These are phyloP conservation scores for Pelecanoides urinatrix DNA, from an alignment of 2,113 vertebrate species.

Conservation along the genomic window DNA sequence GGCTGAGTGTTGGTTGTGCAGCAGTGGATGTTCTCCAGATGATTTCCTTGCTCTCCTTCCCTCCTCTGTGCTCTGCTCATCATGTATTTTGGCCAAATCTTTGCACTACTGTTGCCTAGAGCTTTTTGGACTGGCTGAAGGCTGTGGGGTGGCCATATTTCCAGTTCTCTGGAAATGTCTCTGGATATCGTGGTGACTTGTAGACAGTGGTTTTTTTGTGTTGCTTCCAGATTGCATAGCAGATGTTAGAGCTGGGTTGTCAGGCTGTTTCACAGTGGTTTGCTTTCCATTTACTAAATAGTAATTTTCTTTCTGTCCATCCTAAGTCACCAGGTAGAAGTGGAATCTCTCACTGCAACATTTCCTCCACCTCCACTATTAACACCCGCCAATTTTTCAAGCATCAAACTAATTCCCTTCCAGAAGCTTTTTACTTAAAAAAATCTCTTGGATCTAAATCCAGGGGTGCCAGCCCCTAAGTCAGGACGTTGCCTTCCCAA, in stretches of 20 bases:
- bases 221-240: not conserved
- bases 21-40: not conserved
- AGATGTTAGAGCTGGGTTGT: not conserved
- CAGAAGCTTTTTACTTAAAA: not conserved
- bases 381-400: not conserved
- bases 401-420: not conserved
- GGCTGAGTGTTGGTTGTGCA: fast-evolving
- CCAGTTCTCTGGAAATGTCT: not conserved
- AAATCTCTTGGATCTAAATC: not conserved
- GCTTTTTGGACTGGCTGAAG: not conserved
- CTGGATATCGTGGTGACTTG: not conserved
- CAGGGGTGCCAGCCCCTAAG: not conserved
- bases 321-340: not conserved
- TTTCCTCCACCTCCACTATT: not conserved
- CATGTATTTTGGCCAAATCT: not conserved
- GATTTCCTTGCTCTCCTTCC: not conserved
- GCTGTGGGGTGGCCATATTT: not conserved
- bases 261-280: not conserved
- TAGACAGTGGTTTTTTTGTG: not conserved
- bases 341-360: not conserved
- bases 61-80: not conserved
- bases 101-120: not conserved
- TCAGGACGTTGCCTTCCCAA: not conserved
- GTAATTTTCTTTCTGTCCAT: not conserved
- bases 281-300: not conserved